phyloP scores from a whole-genome alignment of 64 coral and sea anemone species.

The Pocillopora damicornis region DNA sequence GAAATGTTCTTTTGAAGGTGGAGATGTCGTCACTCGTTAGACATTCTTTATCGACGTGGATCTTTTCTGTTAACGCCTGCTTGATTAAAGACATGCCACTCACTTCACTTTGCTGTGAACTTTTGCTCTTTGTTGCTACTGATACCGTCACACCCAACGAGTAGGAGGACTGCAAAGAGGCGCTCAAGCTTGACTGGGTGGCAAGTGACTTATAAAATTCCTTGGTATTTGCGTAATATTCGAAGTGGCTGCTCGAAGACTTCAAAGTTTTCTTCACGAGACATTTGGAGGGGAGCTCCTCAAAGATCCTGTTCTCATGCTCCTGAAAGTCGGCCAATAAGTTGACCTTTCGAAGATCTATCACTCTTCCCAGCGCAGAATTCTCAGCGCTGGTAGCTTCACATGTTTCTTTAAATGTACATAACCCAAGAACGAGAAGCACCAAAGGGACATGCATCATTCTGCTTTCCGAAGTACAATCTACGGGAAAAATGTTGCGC shows the following conservation, averaged over 20 bases:
- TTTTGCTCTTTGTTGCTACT: not conserved
- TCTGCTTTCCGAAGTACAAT: not conserved
- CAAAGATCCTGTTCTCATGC: not conserved
- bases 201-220: slow-evolving; percentile 15
- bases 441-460: not conserved
- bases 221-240: slow-evolving; percentile 17
- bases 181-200: not conserved
- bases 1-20: not conserved
- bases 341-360: not conserved
- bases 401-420: not conserved
- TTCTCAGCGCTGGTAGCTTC: too few relatives aligned
- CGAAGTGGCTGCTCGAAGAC: not conserved
- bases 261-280: not conserved
- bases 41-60: slow-evolving; percentile 21
- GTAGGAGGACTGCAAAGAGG: not conserved
- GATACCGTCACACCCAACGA: slow-evolving; percentile 15
- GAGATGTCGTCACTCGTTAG: not conserved
- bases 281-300: not conserved
- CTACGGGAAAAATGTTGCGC: not conserved
- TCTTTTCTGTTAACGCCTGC: slow-evolving; percentile 8
- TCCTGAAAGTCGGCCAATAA: not conserved
- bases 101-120: slow-evolving; percentile 15
- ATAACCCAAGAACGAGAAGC: not conserved
- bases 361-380: not conserved
- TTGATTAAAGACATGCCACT: slow-evolving; percentile 43